Percentiles rank a stretch among this genome's conserved stretches.
Conservation (phyloP, 2,888 invertebrate genomes). For the Pammene aurita region DNA sequence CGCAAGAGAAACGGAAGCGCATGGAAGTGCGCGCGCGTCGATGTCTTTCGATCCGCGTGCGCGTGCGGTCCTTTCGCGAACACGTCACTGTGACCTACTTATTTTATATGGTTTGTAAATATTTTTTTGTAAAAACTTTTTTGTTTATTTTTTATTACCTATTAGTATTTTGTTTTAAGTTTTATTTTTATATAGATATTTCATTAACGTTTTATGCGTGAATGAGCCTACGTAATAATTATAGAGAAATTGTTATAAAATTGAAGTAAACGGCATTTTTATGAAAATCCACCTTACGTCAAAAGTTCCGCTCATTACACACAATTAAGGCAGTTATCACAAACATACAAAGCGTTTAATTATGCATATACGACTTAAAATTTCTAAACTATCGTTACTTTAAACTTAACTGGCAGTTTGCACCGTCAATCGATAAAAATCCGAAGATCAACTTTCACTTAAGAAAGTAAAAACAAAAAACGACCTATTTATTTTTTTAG, state of each 20-base stretch:
- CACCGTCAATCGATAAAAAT: conserved; percentile 59
- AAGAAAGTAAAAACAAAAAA: conserved; percentile 60
- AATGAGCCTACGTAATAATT: conserved; percentile 1
- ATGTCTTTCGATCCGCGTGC: conserved; percentile 20
- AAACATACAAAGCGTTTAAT: conserved; percentile 33
- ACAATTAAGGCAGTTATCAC: conserved; percentile 29
- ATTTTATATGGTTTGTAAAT: background rate
- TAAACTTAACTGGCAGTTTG: conserved; percentile 7
- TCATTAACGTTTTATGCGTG: background rate
- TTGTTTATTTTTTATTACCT: too few relatives aligned
- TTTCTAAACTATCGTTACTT: conserved; percentile 46
- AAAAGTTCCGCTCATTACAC: conserved; percentile 31
- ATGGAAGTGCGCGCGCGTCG: conserved; percentile 27
- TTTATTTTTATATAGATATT: too few relatives aligned
- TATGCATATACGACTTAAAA: conserved; percentile 29
- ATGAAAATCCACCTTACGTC: conserved; percentile 23
- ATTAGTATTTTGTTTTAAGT: too few relatives aligned
- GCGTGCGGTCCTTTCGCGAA: conserved; percentile 39
- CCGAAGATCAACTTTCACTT: conserved; percentile 69
- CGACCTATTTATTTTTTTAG: conserved; percentile 32
- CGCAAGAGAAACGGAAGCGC: conserved; percentile 20
- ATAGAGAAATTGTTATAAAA: conserved; percentile 1
- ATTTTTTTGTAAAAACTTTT: background rate
- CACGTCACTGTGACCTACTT: conserved; percentile 40
- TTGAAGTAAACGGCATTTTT: conserved; percentile 17